These are phyloP conservation scores for Podarcis siculus DNA, from an alignment of 2,797 vertebrate species.

Conservation along the genomic window DNA sequence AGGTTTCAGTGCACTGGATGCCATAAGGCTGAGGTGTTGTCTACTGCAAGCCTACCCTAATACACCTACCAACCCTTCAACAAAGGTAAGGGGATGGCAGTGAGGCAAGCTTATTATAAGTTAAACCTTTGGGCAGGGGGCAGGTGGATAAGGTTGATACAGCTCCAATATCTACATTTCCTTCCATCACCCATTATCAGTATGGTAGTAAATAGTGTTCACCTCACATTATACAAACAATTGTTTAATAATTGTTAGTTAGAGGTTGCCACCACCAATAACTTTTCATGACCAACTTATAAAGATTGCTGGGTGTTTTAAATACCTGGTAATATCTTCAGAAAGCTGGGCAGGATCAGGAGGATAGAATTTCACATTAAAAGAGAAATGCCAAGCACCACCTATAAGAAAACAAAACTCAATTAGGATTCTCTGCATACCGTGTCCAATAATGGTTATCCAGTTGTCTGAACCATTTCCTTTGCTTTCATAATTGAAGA, in stretches of 20 bases:
- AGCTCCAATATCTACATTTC: not conserved
- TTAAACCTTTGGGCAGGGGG: not conserved
- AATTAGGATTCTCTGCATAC: slow-evolving; percentile 24
- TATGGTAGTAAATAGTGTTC: not conserved
- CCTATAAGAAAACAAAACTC: slow-evolving; percentile 77
- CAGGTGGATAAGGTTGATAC: no score
- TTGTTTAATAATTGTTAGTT: not conserved
- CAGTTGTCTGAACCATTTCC: not conserved
- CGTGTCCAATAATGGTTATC: not conserved
- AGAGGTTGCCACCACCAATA: not conserved
- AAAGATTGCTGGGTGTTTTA: slow-evolving; percentile 30
- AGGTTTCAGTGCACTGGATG: not conserved
- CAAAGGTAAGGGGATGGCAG: not conserved
- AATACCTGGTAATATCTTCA: slow-evolving; percentile 97
- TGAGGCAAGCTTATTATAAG: not conserved
- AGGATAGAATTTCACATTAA: slow-evolving; percentile 98
- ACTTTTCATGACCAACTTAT: not conserved
- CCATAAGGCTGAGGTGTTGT: not conserved
- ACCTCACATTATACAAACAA: not conserved
- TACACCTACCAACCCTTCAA: not conserved
- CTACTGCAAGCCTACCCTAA: not conserved
- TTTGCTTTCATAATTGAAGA: not conserved
- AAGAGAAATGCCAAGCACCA: slow-evolving; percentile 95
- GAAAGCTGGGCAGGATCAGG: slow-evolving; percentile 94
- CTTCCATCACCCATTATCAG: not conserved